Evolutionary conservation across 2,113 vertebrate species (phyloP).

Genomic region (Struthio camelus): DNA sequence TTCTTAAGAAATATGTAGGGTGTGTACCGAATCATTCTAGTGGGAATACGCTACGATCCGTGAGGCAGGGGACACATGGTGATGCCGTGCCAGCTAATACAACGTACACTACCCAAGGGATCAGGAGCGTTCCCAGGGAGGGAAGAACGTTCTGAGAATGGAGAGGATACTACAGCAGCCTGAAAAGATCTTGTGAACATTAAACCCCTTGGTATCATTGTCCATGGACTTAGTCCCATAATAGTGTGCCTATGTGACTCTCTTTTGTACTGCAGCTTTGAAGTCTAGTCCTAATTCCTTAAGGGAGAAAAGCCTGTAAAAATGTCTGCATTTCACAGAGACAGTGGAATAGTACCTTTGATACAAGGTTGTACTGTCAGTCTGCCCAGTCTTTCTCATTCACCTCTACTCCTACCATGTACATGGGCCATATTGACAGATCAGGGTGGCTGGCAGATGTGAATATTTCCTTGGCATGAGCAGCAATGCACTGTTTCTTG

Average conservation of each 20-base stretch:
- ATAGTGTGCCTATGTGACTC: conserved; percentile 41
- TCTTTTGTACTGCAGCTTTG: conserved; percentile 60
- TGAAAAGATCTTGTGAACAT: conserved; percentile 44
- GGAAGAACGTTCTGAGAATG: neutral
- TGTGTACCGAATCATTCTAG: conserved; percentile 3
- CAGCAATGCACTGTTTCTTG: neutral
- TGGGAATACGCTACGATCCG: neutral
- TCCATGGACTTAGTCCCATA: conserved; percentile 51
- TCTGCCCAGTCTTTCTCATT: neutral
- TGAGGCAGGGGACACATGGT: neutral
- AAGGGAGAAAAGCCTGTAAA: conserved; percentile 40
- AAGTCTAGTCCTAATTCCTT: conserved; percentile 65
- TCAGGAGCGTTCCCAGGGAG: neutral
- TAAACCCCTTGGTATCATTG: conserved; percentile 56
- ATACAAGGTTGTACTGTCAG: neutral
- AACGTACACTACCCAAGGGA: neutral
- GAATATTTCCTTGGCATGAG: neutral
- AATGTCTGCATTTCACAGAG: conserved; percentile 24
- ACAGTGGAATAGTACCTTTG: conserved; percentile 34
- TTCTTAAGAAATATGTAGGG: conserved; percentile 51
- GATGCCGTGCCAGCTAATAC: neutral
- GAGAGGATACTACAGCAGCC: conserved; percentile 5
- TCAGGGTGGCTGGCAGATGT: neutral
- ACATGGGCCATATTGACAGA: neutral
- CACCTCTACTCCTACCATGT: neutral